Evolutionary conservation across 2,888 invertebrate genomes (phyloP).

Genomic region (Hypomecis atomaria): DNA sequence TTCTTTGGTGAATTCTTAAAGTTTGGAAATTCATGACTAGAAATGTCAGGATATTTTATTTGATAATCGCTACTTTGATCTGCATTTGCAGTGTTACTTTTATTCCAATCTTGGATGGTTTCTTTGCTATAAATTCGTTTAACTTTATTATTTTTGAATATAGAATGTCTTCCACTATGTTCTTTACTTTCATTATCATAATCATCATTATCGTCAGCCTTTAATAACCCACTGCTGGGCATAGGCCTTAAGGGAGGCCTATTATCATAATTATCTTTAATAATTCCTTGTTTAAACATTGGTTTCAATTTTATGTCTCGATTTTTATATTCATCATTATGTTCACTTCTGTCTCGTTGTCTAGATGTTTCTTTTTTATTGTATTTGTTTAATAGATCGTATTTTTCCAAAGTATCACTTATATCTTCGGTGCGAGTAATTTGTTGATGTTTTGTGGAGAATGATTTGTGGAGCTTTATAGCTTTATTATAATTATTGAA

Average conservation of each 20-base stretch:
- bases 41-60: too few species aligned
- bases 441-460: too few species aligned
- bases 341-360: too few species aligned
- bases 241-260: too few species aligned
- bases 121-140: background rate
- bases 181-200: constrained; percentile 1
- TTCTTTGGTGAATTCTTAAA: too few species aligned
- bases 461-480: too few species aligned
- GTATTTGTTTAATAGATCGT: background rate
- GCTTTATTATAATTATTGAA: too few species aligned
- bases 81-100: background rate
- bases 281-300: background rate
- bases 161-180: too few species aligned
- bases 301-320: background rate
- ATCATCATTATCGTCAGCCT: background rate
- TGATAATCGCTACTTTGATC: background rate
- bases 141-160: background rate
- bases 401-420: background rate
- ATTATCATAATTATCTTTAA: constrained; percentile 1
- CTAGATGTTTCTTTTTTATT: background rate
- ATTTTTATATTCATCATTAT: background rate
- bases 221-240: too few species aligned
- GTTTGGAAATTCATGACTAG: too few species aligned
- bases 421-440: background rate
- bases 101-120: background rate